Evolutionary conservation across 37 sponge, comb jelly and placozoan species (phyloP), one percentile per base, ranked within the genome.

Genomic region (Oopsacas minuta): DNA sequence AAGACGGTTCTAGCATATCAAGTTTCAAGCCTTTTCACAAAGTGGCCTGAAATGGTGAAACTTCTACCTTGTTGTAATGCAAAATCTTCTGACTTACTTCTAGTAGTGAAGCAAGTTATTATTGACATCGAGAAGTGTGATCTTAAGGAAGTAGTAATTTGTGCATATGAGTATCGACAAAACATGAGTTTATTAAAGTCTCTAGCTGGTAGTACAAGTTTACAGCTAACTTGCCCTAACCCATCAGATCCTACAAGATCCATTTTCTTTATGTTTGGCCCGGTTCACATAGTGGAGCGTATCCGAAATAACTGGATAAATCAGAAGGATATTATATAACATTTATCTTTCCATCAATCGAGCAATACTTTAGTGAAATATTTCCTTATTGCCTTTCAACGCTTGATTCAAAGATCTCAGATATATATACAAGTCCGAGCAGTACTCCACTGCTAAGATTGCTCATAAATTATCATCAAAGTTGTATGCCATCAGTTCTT

Each of bases 401-500:
- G 75, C 75, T 61, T 61, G 32, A 61, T 61, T 61, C 75, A 61
- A n/a, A n/a, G 75, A 61, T 61, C 75, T 61, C 75, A 61, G 75
- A 61, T 32, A 61, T 61, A 61, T 61, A 32, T 61, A 61, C 75
- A 61, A 61, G 75, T 61, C 75, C 75, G 75, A 61, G 30, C 75
- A 61, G 28, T 61, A 61, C 28, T 61, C 75, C 22, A 61, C 20
- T n/a, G 75, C 75, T 61, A 61, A 61, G 75, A 61, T 61, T 3
- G 75, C 75, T 61, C 75, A 61, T 61, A 61, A 61, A 61, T 61
- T 61, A 61, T 32, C 75, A 61, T 61, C 75, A 61, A 61, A 61
- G 75, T 61, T 61, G 75, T 61, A 32, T 61, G 75, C 75, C 75
- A 61, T 61, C 75, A 61, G 75, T 61, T 61, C 75, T 61, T 61